Conservation (phyloP, 2,888 invertebrate species). For the Tachina fera region DNA sequence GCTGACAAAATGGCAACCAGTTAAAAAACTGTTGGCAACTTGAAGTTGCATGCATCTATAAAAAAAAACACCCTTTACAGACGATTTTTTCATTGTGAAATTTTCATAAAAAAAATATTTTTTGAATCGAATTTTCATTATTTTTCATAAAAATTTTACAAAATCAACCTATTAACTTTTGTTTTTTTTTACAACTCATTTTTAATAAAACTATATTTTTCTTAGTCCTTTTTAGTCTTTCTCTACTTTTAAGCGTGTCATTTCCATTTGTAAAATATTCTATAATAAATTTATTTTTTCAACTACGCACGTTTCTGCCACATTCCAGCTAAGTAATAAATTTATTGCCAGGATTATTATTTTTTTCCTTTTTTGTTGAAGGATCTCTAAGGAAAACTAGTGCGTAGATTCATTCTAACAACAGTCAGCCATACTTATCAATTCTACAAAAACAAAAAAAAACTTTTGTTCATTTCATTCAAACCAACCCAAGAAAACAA, state of each 20-base stretch:
- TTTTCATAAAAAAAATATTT: too few relatives aligned
- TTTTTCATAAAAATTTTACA: too few relatives aligned
- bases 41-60: too few relatives aligned
- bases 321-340: conserved; percentile 48
- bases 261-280: conserved; percentile 13
- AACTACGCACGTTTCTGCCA: conserved; percentile 63
- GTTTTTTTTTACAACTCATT: not conserved
- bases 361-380: conserved; percentile 1
- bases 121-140: too few relatives aligned
- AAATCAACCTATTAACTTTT: not conserved
- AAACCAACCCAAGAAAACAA: conserved; percentile 12
- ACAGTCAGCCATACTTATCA: conserved; percentile 29
- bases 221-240: not conserved
- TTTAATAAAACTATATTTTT: too few relatives aligned
- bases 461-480: conserved; percentile 32
- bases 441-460: conserved; percentile 13
- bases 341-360: conserved; percentile 40
- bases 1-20: too few relatives aligned
- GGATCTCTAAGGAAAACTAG: conserved; percentile 42
- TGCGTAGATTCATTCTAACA: conserved; percentile 46
- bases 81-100: too few relatives aligned
- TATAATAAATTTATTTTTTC: not conserved
- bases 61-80: too few relatives aligned
- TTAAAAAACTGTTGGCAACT: too few relatives aligned
- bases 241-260: conserved; percentile 46